phyloP scores from a whole-genome alignment of 2,888 invertebrate species.

The Trachelus stipa region DNA sequence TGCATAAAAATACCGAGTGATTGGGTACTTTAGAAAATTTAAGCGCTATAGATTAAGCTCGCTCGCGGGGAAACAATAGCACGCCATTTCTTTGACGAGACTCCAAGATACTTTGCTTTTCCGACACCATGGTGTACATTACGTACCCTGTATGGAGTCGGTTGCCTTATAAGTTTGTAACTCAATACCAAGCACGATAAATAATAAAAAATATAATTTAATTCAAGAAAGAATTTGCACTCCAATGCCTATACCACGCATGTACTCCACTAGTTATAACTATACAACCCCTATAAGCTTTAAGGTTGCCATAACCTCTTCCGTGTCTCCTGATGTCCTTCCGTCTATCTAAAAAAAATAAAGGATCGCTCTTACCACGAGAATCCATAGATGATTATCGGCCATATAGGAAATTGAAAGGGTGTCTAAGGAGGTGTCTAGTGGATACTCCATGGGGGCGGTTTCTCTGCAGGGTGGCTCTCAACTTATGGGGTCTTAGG shows the following conservation, averaged over 20 bases:
- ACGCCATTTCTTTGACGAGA: constrained; percentile 1
- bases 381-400: constrained; percentile 57
- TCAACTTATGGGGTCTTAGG: constrained; percentile 50
- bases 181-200: not conserved
- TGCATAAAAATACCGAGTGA: constrained; percentile 64
- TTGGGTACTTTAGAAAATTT: constrained; percentile 65
- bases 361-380: not conserved
- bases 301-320: not conserved
- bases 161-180: not conserved
- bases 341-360: not conserved
- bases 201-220: not conserved
- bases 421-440: constrained; percentile 64
- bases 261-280: not conserved
- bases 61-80: constrained; percentile 49
- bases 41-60: constrained; percentile 58
- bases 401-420: constrained; percentile 64
- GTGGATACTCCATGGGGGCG: constrained; percentile 49
- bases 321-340: not conserved
- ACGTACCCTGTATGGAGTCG: not conserved
- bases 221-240: not conserved
- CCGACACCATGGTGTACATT: not conserved
- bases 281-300: not conserved
- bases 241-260: not conserved
- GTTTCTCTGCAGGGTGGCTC: constrained; percentile 51
- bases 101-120: not conserved